Evolutionary conservation across 2,888 invertebrate genomes (phyloP), one percentile per base, ranked within the genome.

Genomic region (Calliopum simillimum): DNA sequence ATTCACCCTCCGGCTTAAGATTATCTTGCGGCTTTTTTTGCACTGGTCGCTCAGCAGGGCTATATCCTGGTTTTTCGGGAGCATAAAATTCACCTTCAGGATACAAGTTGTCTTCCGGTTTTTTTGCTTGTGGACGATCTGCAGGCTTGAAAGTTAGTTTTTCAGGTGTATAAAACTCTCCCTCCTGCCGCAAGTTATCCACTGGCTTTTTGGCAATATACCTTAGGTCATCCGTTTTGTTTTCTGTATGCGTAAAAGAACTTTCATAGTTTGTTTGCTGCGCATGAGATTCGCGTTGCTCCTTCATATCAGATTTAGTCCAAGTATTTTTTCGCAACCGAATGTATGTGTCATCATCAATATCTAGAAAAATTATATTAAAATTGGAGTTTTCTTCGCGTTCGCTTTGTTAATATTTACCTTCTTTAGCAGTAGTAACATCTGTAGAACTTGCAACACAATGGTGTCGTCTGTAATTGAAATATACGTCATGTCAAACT

Each of bases 401-500:
- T 47, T 23, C 19, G 13, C 21, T 62, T n/a, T 41, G 12, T 13
- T 71, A 13, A 59, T 68, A 44, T n/a, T 70, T 70, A 58, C 71
- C 72, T 2, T 69, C 55, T 49, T 71, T 68, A 12, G 68, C 33
- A 33, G 71, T 74, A 13, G 79, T 75, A 46, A 77, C 77, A 53
- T 77, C 78, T 1, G 81, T 79, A 64, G 79, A 79, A 73, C 81
- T 82, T 87, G 94, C 94, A 77, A 93, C 90, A 87, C 95, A 95
- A 81, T 93, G 91, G 87, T 95, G 95, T 78, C 93, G 93, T 84
- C 95, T 95, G 86, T 1, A 88, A 89, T 46, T 14, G 5, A 33
- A 33, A 33, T 33, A 33, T n/a, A n/a, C n/a, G n/a, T n/a, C n/a
- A 41, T 21, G 53, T 23, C n/a, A 53, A 63, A 44, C 16, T 14